Base-by-base conservation (phyloP, 2,888 invertebrate genomes). In the Hermaeophaga mercurialis region DNA sequence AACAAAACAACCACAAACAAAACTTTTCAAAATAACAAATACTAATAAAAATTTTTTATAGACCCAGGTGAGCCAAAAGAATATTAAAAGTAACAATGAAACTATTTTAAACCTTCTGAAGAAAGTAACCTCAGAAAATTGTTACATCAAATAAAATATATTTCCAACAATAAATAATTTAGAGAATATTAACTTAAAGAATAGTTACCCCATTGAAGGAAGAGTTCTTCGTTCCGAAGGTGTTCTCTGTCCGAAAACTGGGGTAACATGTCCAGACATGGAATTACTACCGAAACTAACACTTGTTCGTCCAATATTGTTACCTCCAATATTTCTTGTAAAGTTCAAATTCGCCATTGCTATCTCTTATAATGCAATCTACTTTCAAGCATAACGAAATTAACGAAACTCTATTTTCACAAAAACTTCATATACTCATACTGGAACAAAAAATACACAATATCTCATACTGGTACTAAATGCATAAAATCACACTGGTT, bases 271-370 rank as follows among this genome's bases (percentile, higher is more conserved):
- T 77, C 88, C 88, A 70, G 86, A 84, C 73, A 88, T 81, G 72
- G 86, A 84, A 79, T 83, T 84, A 75, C 82, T 82, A 72, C 83
- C 83, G 76, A 85, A 86, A 74, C 84, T 83, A 73, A 83, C 82
- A 79, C 84, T 83, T 63, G 83, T 82, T 78, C 85, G 82, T 72
- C 84, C 82, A 76, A 88, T 82, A 78, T 85, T 85, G 73, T 84
- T 87, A 80, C 89, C 89, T 79, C 90, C 89, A 82, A 92, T 87
- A 84, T 89, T 92, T 83, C 92, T 87, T 80, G 91, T 91, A 82
- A 91, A 91, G 84, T 92, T 92, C 86, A 92, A 85, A 85, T 91
- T 92, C 84, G 92, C 92, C 91, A 93, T 92, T 86, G 88, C 90
- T 90, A 77, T 75, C 77, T 77, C 63, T 61, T 69, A 62, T 67